Conservation (phyloP, 2,888 invertebrate genomes). For the Coelopa pilipes region DNA sequence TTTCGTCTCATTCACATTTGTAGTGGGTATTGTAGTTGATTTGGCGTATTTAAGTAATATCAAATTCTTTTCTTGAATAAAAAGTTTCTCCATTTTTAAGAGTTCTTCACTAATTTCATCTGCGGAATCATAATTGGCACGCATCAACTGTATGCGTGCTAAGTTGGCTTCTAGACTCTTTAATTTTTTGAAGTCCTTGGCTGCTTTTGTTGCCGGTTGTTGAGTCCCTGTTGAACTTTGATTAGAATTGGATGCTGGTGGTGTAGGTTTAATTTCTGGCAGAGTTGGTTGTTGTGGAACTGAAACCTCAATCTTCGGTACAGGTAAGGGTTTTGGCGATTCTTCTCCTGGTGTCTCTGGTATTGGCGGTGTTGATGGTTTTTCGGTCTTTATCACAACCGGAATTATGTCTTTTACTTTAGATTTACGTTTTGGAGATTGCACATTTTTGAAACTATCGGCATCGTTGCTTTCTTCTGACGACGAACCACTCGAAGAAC, state of each 20-base stretch:
- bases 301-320: background rate
- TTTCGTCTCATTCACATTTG: constrained; percentile 19
- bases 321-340: background rate
- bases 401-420: constrained; percentile 1
- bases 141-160: constrained; percentile 63
- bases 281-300: background rate
- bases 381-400: background rate
- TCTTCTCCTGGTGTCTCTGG: constrained; percentile 1
- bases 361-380: constrained; percentile 17
- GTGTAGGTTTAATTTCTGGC: background rate
- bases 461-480: constrained; percentile 49
- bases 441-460: constrained; percentile 40
- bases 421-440: constrained; percentile 30
- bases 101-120: constrained; percentile 63
- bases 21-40: constrained; percentile 21
- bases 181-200: constrained; percentile 60
- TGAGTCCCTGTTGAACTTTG: constrained; percentile 34
- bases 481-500: constrained; percentile 45
- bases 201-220: constrained; percentile 50
- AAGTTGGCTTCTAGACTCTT: constrained; percentile 61
- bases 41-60: constrained; percentile 62
- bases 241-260: background rate
- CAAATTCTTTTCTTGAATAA: constrained; percentile 60
- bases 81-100: constrained; percentile 61
- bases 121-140: constrained; percentile 62